phyloP scores from a whole-genome alignment of 2,113 vertebrate species.

The Thoracochromis brauschi region DNA sequence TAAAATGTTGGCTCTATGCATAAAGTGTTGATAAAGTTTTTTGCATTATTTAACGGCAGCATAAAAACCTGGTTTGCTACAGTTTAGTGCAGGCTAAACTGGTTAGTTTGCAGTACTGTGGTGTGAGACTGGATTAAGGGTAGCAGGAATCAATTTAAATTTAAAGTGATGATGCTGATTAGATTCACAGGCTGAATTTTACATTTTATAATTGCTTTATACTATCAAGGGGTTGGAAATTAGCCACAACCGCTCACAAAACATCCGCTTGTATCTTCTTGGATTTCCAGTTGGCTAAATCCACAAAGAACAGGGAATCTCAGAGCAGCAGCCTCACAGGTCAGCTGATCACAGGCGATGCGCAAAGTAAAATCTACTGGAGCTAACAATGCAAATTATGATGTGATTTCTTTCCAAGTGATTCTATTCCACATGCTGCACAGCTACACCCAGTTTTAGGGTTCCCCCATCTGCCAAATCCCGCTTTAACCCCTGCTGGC shows the following conservation, averaged over 20 bases:
- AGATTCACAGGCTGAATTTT: neutral
- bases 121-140: neutral
- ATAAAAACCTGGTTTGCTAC: neutral
- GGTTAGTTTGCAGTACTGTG: neutral
- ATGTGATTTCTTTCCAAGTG: neutral
- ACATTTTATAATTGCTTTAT: neutral
- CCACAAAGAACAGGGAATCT: neutral
- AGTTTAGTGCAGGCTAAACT: neutral
- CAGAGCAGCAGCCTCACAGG: neutral
- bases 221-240: neutral
- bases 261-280: neutral
- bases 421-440: neutral
- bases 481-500: neutral
- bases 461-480: neutral
- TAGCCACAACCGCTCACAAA: neutral
- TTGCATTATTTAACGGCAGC: neutral
- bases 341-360: neutral
- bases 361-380: neutral
- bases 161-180: neutral
- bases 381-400: neutral
- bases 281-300: neutral
- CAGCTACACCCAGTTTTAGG: neutral
- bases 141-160: neutral
- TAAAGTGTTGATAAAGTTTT: neutral
- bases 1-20: neutral